Base-by-base conservation (phyloP, 2,888 invertebrate genomes). In the Beris chalybata region DNA sequence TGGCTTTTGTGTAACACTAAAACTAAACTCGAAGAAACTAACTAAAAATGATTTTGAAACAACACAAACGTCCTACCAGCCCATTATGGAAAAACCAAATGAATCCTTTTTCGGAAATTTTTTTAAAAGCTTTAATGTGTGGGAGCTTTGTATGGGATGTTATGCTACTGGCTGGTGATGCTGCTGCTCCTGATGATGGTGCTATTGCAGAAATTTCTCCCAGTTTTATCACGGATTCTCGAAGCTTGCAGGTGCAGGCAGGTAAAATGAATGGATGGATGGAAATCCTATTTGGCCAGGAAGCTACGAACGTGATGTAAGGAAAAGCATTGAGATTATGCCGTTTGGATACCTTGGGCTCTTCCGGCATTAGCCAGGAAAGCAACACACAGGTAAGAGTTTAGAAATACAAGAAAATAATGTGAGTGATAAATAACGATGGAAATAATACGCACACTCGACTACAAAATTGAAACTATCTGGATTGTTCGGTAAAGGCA, bases 21-120 rank as follows among this genome's bases (percentile, higher is more conserved):
- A 69, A 69, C 66, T 66, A 69, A 69, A 69, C 50, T 57, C 66
- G 64, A 64, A 64, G 57, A 69, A 69, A 69, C 58, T 66, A 69
- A 68, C 58, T 66, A 68, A 69, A 66, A 66, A 68, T 11, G 15
- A 57, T 48, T 54, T 66, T 55, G 54, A 58, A 69, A 57, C 66
- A 66, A 63, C 66, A 69, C 66, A 64, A 65, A 68, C 68, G 68
- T 69, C 68, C 68, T 69, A 69, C 64, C 68, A 69, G 66, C 66
- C 66, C 68, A 69, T 69, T 69, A 66, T 69, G 64, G 66, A 63
- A 66, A 66, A 64, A 61, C 64, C 66, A 66, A 69, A 69, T 69
- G 68, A 63, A 66, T 59, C 54, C 64, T 59, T 69, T 47, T 56
- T 52, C 52, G 48, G 29, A 50, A 56, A 47, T 65, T 47, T 48